Evolutionary conservation across 2,797 vertebrate species (phyloP).

Genomic region (Galago senegalensis): DNA sequence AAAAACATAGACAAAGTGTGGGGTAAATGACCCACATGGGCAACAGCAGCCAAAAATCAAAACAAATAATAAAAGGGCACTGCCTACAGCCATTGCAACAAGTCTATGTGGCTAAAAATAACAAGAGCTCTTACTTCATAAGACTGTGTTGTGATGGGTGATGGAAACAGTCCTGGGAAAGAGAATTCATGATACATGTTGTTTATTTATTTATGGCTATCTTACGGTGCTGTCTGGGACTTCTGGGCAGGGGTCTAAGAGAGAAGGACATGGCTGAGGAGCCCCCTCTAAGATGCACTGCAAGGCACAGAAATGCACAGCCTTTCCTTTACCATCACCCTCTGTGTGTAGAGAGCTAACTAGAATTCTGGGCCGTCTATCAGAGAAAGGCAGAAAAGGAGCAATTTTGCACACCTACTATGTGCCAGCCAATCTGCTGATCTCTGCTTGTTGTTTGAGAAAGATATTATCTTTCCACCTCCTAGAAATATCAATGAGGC

Average conservation of each 20-base stretch:
- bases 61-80: neutral
- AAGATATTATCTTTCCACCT: neutral
- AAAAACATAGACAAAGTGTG: slow-evolving; percentile 17
- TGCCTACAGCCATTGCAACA: neutral
- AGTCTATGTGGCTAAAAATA: slow-evolving; percentile 50
- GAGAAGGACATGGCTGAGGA: rapidly evolving
- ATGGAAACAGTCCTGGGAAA: neutral
- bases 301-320: neutral
- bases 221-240: neutral
- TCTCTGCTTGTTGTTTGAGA: neutral
- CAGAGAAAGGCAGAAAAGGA: neutral
- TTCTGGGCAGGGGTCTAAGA: neutral
- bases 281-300: neutral
- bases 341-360: neutral
- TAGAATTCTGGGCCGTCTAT: neutral
- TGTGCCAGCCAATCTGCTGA: neutral
- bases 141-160: neutral
- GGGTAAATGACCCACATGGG: neutral
- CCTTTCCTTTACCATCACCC: neutral
- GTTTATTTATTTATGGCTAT: slow-evolving; percentile 9
- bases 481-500: neutral
- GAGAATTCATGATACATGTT: neutral
- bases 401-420: neutral
- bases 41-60: neutral
- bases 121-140: neutral